phyloP scores from a whole-genome alignment of 1,140 invertebrate species.

The Bombus polaris region DNA sequence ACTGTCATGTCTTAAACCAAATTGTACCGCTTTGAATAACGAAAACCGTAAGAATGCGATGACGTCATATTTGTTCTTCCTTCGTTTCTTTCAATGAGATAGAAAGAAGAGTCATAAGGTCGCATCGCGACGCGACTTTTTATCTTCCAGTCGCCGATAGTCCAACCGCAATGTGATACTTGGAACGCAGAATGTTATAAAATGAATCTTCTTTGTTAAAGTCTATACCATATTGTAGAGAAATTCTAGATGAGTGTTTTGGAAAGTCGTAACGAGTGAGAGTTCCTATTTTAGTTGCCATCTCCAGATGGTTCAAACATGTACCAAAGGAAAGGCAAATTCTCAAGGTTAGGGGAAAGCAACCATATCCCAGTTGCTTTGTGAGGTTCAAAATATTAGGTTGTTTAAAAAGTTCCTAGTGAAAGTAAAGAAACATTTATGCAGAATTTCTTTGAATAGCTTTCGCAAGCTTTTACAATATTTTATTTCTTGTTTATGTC shows the following conservation, averaged over 20 bases:
- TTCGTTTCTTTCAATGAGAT: neutral
- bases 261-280: neutral
- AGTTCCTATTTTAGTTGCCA: neutral
- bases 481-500: too few species aligned
- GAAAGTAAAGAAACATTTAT: too few species aligned
- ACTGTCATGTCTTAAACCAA: neutral
- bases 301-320: too few species aligned
- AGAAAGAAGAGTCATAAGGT: slow-evolving; percentile 12
- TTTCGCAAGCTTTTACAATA: too few species aligned
- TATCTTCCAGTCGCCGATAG: neutral
- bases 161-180: neutral
- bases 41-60: slow-evolving; percentile 26
- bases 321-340: neutral
- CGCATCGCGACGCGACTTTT: neutral
- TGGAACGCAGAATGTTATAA: neutral
- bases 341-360: neutral
- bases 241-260: neutral
- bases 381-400: neutral
- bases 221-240: too few species aligned
- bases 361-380: neutral
- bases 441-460: too few species aligned
- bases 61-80: neutral
- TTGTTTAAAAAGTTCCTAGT: neutral
- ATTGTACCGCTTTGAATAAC: neutral
- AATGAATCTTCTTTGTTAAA: neutral